These are phyloP conservation scores for Ganaspis brasiliensis DNA, from an alignment of 2,888 invertebrate genomes.

Conservation along the genomic window DNA sequence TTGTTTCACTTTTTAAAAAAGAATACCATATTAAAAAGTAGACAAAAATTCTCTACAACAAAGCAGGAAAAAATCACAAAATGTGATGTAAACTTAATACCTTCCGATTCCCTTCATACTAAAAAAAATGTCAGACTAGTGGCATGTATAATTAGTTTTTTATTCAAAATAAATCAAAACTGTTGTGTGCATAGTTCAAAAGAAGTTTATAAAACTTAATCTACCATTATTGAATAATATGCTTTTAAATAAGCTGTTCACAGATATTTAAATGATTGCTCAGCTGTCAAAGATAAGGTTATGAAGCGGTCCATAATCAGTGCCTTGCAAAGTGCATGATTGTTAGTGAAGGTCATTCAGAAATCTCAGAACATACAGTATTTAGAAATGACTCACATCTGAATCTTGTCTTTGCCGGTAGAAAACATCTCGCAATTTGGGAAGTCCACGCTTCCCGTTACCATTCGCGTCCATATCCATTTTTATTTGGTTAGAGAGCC, in stretches of 20 bases:
- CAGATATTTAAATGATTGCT: slow-evolving; percentile 30
- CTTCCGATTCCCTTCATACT: too few relatives aligned
- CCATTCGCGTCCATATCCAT: slow-evolving; percentile 36
- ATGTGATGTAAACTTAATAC: too few relatives aligned
- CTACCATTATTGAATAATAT: slow-evolving; percentile 25
- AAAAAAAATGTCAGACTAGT: too few relatives aligned
- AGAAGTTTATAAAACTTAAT: slow-evolving; percentile 16
- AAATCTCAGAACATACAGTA: slow-evolving; percentile 9
- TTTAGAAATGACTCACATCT: slow-evolving; percentile 82
- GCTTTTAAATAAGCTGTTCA: slow-evolving; percentile 31
- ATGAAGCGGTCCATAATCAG: slow-evolving; percentile 48
- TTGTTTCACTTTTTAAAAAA: too few relatives aligned
- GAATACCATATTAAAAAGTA: too few relatives aligned
- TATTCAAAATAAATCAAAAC: slow-evolving; percentile 11
- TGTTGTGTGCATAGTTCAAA: slow-evolving; percentile 5
- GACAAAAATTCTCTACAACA: too few relatives aligned
- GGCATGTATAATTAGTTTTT: background rate
- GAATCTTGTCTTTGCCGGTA: slow-evolving; percentile 85
- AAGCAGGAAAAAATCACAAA: too few relatives aligned
- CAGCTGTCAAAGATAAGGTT: slow-evolving; percentile 58
- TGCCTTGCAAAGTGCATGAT: slow-evolving; percentile 2
- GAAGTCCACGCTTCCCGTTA: slow-evolving; percentile 38
- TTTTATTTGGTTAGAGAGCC: too few relatives aligned
- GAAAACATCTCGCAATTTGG: slow-evolving; percentile 15
- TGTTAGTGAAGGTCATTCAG: slow-evolving; percentile 23